Percentiles rank a stretch among this genome's conserved stretches.
These are phyloP conservation scores for Emydoidea blandingii DNA, from an alignment of 2,797 vertebrate species.

Conservation along the genomic window DNA sequence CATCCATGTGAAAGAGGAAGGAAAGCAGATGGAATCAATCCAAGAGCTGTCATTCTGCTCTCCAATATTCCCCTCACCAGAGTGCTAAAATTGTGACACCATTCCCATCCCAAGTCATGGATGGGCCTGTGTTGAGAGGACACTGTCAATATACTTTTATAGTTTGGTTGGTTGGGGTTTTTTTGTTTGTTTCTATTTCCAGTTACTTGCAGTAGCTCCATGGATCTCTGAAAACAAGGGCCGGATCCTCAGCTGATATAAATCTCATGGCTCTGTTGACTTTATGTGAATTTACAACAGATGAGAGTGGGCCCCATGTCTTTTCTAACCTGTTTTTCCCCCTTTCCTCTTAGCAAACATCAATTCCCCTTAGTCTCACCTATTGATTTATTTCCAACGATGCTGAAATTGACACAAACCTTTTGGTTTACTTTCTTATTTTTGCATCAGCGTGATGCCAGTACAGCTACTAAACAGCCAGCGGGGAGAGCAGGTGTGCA, in stretches of 20 bases:
- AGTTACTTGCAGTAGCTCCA: background rate
- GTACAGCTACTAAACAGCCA: background rate
- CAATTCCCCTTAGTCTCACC: background rate
- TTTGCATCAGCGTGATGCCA: background rate
- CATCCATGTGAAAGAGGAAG: conserved; percentile 10
- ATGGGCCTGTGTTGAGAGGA: background rate
- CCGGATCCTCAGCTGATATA: background rate
- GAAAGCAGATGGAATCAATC: background rate
- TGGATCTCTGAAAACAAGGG: conserved; percentile 31
- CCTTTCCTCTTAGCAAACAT: background rate
- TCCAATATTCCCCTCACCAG: background rate
- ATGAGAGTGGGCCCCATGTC: conserved; percentile 23
- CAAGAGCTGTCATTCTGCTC: background rate
- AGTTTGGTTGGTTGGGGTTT: accelerated
- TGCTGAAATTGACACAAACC: background rate
- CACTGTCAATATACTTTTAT: accelerated
- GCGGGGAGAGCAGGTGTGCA: background rate
- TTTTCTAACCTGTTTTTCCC: conserved; percentile 35
- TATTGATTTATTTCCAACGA: background rate
- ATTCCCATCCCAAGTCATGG: background rate
- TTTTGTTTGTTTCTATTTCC: conserved; percentile 21
- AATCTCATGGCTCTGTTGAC: conserved; percentile 21
- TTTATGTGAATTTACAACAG: conserved; percentile 30
- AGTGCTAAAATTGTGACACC: background rate
- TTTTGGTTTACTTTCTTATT: background rate